Percentiles rank a stretch among this genome's conserved stretches.
Evolutionary conservation across 2,113 vertebrate species (phyloP).

Genomic region (Pristiophorus japonicus): DNA sequence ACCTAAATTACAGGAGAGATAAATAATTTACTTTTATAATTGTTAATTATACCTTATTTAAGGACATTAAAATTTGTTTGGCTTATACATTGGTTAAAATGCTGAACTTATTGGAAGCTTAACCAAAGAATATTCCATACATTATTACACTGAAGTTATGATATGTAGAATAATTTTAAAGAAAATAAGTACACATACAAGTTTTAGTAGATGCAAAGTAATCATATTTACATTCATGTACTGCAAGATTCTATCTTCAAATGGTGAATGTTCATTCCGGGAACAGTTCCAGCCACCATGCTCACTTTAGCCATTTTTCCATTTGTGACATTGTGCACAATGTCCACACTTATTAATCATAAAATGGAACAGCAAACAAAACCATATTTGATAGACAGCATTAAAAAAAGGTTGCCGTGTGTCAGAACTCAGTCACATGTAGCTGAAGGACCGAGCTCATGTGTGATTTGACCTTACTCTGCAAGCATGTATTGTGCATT

Average conservation of each 20-base stretch:
- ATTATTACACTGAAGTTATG: neutral
- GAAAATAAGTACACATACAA: neutral
- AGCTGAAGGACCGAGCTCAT: constrained; percentile 47
- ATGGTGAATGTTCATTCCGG: neutral
- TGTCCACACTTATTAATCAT: constrained; percentile 26
- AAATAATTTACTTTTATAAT: neutral
- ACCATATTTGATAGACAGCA: neutral
- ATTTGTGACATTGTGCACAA: neutral
- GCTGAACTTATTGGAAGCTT: neutral
- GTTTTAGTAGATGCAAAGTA: neutral
- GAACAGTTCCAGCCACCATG: neutral
- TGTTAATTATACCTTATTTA: neutral
- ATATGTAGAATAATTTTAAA: neutral
- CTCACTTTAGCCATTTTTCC: neutral
- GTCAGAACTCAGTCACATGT: constrained; percentile 41
- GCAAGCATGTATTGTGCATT: constrained; percentile 62
- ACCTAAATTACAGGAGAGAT: neutral
- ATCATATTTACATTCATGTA: neutral
- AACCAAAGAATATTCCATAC: neutral
- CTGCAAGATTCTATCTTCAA: neutral
- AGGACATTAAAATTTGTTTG: neutral
- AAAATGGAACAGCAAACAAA: neutral
- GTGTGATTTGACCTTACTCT: constrained; percentile 38
- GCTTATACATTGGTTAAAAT: neutral
- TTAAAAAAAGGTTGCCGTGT: neutral